Evolutionary conservation across 2,888 invertebrate species (phyloP).

Genomic region (Pristionchus fissidentatus): DNA sequence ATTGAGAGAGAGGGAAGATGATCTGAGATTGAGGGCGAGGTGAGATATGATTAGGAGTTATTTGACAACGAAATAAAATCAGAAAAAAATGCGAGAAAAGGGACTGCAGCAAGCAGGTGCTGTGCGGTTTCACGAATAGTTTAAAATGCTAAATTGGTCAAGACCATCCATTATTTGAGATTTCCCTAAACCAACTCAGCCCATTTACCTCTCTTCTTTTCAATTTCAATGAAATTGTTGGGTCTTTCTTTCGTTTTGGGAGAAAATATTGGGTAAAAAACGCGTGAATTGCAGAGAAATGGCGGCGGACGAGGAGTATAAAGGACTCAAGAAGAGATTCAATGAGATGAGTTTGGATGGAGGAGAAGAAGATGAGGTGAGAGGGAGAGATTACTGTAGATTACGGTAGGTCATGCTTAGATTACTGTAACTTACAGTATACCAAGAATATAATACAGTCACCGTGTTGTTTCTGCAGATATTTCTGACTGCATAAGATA

Average conservation of each 20-base stretch:
- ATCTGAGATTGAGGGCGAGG: neutral
- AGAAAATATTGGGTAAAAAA: too few species aligned
- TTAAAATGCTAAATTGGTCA: too few species aligned
- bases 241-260: too few species aligned
- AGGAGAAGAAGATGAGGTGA: constrained; percentile 10
- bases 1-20: neutral
- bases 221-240: too few species aligned
- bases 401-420: neutral
- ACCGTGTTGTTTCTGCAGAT: neutral
- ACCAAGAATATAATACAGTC: neutral
- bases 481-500: too few species aligned
- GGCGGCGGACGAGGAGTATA: constrained; percentile 6
- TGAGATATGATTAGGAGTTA: neutral
- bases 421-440: neutral
- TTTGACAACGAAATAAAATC: neutral
- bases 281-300: constrained; percentile 23
- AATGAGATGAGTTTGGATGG: neutral
- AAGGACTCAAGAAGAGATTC: constrained; percentile 5
- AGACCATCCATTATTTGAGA: too few species aligned
- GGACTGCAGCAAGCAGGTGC: too few species aligned
- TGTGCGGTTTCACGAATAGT: too few species aligned
- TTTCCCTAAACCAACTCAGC: too few species aligned
- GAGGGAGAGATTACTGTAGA: neutral
- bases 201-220: too few species aligned
- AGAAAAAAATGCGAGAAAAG: too few species aligned